These are phyloP conservation scores for Eristalis intricaria DNA, from an alignment of 2,888 invertebrate genomes.

Conservation along the genomic window DNA sequence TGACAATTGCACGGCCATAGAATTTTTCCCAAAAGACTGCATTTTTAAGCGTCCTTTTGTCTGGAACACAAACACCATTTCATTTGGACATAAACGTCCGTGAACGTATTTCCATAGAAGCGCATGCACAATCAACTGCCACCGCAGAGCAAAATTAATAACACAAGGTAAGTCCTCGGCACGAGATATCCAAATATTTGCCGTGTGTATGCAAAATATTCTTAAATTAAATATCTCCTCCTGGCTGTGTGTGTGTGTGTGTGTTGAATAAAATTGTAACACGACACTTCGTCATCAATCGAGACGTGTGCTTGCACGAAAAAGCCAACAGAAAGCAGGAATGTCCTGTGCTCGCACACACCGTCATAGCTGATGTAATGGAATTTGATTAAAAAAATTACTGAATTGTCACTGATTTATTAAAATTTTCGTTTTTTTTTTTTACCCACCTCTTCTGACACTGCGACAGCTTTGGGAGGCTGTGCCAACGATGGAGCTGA, in stretches of 20 bases:
- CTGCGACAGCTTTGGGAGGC: not conserved
- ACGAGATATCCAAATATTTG: not conserved
- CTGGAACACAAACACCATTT: not conserved
- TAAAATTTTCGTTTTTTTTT: slow-evolving; percentile 24
- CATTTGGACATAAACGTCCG: not conserved
- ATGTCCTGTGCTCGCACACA: slow-evolving; percentile 13
- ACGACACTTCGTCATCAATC: not conserved
- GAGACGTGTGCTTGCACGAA: not conserved
- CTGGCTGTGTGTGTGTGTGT: not conserved
- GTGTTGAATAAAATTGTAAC: not conserved
- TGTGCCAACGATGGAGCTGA: not conserved
- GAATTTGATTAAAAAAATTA: slow-evolving; percentile 46
- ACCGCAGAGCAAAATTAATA: not conserved
- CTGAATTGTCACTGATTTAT: slow-evolving; percentile 46
- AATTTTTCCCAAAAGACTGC: not conserved
- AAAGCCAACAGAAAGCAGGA: not conserved
- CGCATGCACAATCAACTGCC: not conserved
- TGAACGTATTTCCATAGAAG: not conserved
- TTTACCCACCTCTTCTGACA: not conserved
- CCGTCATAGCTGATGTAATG: slow-evolving; percentile 29
- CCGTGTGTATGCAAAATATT: not conserved
- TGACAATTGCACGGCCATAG: not conserved
- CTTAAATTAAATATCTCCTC: not conserved
- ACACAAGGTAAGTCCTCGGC: not conserved
- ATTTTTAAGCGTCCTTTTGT: not conserved